phyloP scores from a whole-genome alignment of 2,797 vertebrate genomes.

The Periophthalmus magnuspinnatus region DNA sequence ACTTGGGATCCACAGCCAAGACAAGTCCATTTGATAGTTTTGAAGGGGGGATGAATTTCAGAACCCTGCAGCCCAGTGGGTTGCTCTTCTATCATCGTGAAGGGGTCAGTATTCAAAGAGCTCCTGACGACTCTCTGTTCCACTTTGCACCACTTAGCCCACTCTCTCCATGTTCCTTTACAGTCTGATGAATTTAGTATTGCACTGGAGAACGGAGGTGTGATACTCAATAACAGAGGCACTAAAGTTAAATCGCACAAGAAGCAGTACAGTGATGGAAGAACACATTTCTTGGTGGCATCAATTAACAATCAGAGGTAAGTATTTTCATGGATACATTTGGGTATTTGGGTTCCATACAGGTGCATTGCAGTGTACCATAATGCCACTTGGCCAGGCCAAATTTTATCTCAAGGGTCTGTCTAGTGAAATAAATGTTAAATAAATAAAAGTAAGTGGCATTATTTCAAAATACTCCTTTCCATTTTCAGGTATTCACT shows the following conservation, averaged over 20 bases:
- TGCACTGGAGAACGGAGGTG: conserved; percentile 88
- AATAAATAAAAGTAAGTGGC: not conserved
- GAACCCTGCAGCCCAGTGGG: conserved; percentile 86
- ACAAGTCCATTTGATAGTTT: conserved; percentile 85
- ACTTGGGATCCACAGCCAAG: conserved; percentile 88
- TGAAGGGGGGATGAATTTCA: conserved; percentile 93
- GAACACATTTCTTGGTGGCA: conserved; percentile 86
- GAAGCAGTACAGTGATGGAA: conserved; percentile 88
- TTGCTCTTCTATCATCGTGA: conserved; percentile 87
- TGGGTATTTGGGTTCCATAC: not conserved
- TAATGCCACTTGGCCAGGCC: not conserved
- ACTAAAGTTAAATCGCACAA: conserved; percentile 83
- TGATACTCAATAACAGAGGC: conserved; percentile 85
- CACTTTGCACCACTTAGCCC: not conserved
- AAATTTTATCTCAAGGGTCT: no score
- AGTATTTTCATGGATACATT: conserved; percentile 24
- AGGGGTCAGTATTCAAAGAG: conserved; percentile 64
- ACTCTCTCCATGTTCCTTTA: conserved; percentile 20
- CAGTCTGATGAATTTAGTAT: conserved; percentile 89
- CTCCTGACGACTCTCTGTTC: not conserved
- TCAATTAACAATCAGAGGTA: conserved; percentile 87
- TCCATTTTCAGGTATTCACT: conserved; percentile 81
- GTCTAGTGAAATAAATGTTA: not conserved
- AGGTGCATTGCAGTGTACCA: not conserved
- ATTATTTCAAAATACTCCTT: not conserved